Base-by-base conservation (phyloP, 2,888 invertebrate species). In the Eupithecia vulgata region DNA sequence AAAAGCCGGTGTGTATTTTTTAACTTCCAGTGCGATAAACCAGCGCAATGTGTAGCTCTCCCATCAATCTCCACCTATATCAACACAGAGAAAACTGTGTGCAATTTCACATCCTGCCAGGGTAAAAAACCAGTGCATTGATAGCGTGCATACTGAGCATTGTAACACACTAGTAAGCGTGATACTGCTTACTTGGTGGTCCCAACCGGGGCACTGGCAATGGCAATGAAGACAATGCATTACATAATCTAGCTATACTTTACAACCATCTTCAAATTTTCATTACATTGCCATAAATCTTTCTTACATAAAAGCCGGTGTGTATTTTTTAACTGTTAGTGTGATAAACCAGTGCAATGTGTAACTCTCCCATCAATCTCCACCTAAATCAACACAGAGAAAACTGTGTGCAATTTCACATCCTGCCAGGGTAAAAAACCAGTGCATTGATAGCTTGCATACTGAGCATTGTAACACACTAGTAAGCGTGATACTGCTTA, bases 131-230 rank as follows among this genome's bases (percentile, higher is more conserved):
- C 75, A 78, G 80, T 77, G 78, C 59, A 69, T 81, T 79, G 30
- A 34, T 81, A 83, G 85, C 84, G 85, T 85, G 85, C 83, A 82
- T 82, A 67, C n/a, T 37, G 68, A 68, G 80, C 82, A 82, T 78
- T 76, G 83, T 84, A 85, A 86, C 89, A 89, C 90, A 88, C 90
- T 88, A 88, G 87, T 87, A 87, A 88, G 87, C 88, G 91, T 91
- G 92, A 87, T 87, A 87, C 88, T 75, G 91, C 94, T 94, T 94
- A 94, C 94, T 94, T 94, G 93, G 87, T 93, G 93, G 86, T 93
- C 92, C 89, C 92, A 92, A 85, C 91, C 91, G 82, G 91, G 87
- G 87, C 94, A 93, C 80, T 88, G 90, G 90, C 93, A 93, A 87
- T 92, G 91, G 91, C 94, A 93, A 87, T 90, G 91, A n/a, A n/a